These are phyloP conservation scores for Chloropsis cyanopogon DNA, from an alignment of 2,113 vertebrate species.

Conservation along the genomic window DNA sequence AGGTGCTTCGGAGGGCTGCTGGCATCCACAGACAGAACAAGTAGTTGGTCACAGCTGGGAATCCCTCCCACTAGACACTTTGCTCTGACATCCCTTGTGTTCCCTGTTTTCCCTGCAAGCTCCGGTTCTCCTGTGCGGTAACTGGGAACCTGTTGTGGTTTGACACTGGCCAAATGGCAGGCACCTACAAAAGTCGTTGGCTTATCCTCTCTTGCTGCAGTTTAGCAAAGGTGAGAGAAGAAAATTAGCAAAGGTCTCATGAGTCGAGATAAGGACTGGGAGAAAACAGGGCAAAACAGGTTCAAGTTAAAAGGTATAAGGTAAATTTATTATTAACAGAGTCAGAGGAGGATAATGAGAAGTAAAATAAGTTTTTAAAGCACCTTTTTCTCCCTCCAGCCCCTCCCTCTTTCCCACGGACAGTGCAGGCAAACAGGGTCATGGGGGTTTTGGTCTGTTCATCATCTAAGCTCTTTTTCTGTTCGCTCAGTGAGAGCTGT, in stretches of 20 bases:
- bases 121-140: background rate
- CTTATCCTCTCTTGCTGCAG: background rate
- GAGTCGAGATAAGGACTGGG: background rate
- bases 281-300: background rate
- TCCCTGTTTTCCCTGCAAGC: background rate
- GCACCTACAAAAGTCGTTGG: too few species aligned
- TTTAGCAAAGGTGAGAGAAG: background rate
- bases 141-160: background rate
- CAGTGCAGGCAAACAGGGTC: accelerated
- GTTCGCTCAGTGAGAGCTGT: background rate
- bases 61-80: background rate
- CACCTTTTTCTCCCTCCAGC: too few species aligned
- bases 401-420: background rate
- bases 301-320: background rate
- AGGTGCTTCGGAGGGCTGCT: background rate
- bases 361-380: background rate
- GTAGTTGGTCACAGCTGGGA: background rate
- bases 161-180: background rate
- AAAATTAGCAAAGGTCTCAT: background rate
- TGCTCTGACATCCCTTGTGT: background rate
- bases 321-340: background rate
- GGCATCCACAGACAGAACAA: background rate
- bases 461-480: background rate
- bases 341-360: background rate
- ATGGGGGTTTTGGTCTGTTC: background rate